Percentiles rank a stretch among this genome's conserved stretches.
phyloP scores from a whole-genome alignment of 92 coral and sea anemone genomes.

The Chrysogorgia sp. region DNA sequence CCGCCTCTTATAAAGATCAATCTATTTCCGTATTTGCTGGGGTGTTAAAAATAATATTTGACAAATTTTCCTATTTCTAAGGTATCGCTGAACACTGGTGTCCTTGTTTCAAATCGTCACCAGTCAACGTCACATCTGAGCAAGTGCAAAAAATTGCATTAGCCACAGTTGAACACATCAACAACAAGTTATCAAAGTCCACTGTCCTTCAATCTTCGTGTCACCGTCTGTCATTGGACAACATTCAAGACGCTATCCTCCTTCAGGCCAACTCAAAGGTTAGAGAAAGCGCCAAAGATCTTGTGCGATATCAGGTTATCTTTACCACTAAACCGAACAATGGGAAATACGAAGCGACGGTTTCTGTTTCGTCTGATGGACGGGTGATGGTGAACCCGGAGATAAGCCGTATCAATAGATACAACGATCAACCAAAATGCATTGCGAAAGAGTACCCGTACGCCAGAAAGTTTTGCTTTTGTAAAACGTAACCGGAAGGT shows the following conservation, averaged over 20 bases:
- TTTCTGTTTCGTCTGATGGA: slow-evolving; percentile 1
- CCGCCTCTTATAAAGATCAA: too few relatives aligned
- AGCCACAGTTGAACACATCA: slow-evolving; percentile 66
- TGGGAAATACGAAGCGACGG: slow-evolving; percentile 81
- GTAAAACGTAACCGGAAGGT: slow-evolving; percentile 16
- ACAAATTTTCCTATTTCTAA: background rate
- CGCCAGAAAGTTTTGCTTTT: slow-evolving; percentile 74
- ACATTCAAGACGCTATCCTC: slow-evolving; percentile 57
- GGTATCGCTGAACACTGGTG: slow-evolving; percentile 97
- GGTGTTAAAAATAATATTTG: background rate
- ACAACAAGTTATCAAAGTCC: slow-evolving; percentile 55
- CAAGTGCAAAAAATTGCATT: slow-evolving; percentile 57
- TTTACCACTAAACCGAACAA: slow-evolving; percentile 72
- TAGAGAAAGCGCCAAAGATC: slow-evolving; percentile 59
- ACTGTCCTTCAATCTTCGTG: slow-evolving; percentile 53
- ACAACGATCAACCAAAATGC: slow-evolving; percentile 79
- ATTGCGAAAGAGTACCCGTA: slow-evolving; percentile 68
- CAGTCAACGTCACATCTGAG: slow-evolving; percentile 45
- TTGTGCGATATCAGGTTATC: slow-evolving; percentile 68
- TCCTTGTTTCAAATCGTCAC: slow-evolving; percentile 81
- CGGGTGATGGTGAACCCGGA: slow-evolving; percentile 67
- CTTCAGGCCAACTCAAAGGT: slow-evolving; percentile 71
- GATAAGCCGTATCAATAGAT: slow-evolving; percentile 82
- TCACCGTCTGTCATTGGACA: slow-evolving; percentile 52
- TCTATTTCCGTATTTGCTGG: too few relatives aligned